These are phyloP conservation scores for Malacosoma neustria DNA, from an alignment of 2,888 invertebrate species.

Conservation along the genomic window DNA sequence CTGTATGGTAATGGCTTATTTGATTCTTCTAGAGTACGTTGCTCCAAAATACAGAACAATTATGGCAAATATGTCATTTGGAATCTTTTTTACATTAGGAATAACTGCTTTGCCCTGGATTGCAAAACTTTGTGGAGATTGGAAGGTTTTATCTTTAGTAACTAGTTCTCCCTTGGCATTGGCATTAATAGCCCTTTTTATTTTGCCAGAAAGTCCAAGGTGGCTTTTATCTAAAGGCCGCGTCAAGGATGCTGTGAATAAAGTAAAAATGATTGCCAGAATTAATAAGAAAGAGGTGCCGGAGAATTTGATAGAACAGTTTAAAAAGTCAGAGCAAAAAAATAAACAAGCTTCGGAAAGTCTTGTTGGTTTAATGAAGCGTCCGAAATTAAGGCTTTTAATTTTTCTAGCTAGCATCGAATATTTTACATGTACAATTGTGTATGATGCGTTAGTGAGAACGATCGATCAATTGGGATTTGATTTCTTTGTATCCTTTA, in stretches of 20 bases:
- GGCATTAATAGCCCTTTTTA: slow-evolving; percentile 32
- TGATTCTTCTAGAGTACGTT: slow-evolving; percentile 43
- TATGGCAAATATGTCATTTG: slow-evolving; percentile 43
- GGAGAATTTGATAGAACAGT: slow-evolving; percentile 29
- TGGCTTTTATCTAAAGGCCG: slow-evolving; percentile 47
- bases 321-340: slow-evolving; percentile 20
- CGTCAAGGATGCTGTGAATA: slow-evolving; percentile 36
- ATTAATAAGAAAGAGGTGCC: slow-evolving; percentile 39
- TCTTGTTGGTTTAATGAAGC: slow-evolving; percentile 30
- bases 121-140: slow-evolving; percentile 41
- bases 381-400: slow-evolving; percentile 30
- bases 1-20: slow-evolving; percentile 50
- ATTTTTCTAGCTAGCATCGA: slow-evolving; percentile 37
- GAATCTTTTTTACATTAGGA: slow-evolving; percentile 35
- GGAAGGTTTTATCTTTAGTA: slow-evolving; percentile 39
- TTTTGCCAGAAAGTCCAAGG: slow-evolving; percentile 51
- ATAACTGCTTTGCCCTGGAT: slow-evolving; percentile 41
- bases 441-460: slow-evolving; percentile 44
- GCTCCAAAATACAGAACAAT: slow-evolving; percentile 49
- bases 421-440: slow-evolving; percentile 34
- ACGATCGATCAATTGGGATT: slow-evolving; percentile 38
- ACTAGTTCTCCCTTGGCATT: slow-evolving; percentile 43
- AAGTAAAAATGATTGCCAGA: slow-evolving; percentile 30
- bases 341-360: slow-evolving; percentile 17
- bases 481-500: slow-evolving; percentile 50